Evolutionary conservation across 2,888 invertebrate genomes (phyloP).

Genomic region (Scaptomyza cyrtandrae): DNA sequence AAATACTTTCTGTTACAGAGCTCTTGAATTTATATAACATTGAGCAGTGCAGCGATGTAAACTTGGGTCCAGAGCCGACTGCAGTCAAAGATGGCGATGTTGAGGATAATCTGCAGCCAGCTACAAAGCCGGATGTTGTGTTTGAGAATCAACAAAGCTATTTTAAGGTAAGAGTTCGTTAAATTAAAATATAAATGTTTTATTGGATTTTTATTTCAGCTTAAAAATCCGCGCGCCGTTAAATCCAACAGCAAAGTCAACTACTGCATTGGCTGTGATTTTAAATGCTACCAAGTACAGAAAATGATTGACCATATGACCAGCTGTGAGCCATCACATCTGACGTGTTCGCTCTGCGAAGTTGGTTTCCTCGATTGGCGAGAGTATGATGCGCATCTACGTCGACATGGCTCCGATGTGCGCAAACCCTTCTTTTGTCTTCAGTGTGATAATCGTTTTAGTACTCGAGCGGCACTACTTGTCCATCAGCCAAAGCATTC

Average conservation of each 20-base stretch:
- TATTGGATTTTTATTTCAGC: slow-evolving; percentile 34
- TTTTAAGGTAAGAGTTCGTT: slow-evolving; percentile 72
- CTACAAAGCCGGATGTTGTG: slow-evolving; percentile 62
- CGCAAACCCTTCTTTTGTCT: slow-evolving; percentile 86
- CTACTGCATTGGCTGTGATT: slow-evolving; percentile 84
- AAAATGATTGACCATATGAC: slow-evolving; percentile 83
- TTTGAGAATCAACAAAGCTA: slow-evolving; percentile 81
- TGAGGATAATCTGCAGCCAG: slow-evolving; percentile 49
- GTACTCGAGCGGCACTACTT: slow-evolving; percentile 85
- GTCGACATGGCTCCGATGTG: slow-evolving; percentile 83
- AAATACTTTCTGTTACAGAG: slow-evolving; percentile 81
- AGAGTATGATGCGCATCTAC: slow-evolving; percentile 84
- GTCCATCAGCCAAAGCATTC: slow-evolving; percentile 86
- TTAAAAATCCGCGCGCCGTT: slow-evolving; percentile 75
- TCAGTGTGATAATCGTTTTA: slow-evolving; percentile 85
- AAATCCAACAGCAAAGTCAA: slow-evolving; percentile 83
- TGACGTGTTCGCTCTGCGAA: slow-evolving; percentile 82
- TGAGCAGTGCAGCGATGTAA: slow-evolving; percentile 38
- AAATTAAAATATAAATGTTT: neutral
- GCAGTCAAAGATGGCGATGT: slow-evolving; percentile 18
- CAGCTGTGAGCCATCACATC: slow-evolving; percentile 78
- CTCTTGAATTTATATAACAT: slow-evolving; percentile 78
- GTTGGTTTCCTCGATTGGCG: slow-evolving; percentile 81
- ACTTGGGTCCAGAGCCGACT: slow-evolving; percentile 11
- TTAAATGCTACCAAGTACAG: slow-evolving; percentile 84